Conservation (phyloP, 2,888 invertebrate genomes). For the Xestia rhomboidea region DNA sequence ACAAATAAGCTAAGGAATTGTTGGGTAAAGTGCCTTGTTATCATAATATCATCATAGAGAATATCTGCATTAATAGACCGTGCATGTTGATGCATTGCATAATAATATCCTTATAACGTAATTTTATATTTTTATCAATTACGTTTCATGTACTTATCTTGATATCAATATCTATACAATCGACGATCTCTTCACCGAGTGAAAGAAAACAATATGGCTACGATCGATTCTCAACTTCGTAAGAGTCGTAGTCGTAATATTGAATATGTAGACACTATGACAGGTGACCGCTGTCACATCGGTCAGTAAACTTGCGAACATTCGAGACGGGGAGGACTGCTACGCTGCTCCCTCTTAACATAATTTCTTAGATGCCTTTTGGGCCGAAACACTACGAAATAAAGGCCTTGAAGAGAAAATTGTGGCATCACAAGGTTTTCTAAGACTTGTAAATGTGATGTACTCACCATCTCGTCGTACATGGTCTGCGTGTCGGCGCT, state of each 20-base stretch:
- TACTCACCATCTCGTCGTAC: slow-evolving; percentile 97
- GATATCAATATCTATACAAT: background rate
- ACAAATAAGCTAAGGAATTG: background rate
- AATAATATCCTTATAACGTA: background rate
- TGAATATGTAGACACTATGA: background rate
- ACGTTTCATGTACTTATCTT: background rate
- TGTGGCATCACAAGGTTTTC: background rate
- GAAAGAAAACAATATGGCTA: slow-evolving; percentile 1
- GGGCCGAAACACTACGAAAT: background rate
- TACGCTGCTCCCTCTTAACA: background rate
- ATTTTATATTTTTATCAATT: background rate
- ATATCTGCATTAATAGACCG: background rate
- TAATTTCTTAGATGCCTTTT: background rate
- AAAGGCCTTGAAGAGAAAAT: background rate
- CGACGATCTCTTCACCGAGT: background rate
- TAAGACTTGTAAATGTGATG: background rate
- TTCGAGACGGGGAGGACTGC: background rate
- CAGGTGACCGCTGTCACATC: slow-evolving; percentile 7
- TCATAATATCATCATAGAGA: background rate
- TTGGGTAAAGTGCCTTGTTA: background rate
- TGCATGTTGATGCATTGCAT: background rate
- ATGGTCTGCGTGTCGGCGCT: slow-evolving; percentile 96
- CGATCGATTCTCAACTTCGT: background rate
- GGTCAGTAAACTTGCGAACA: background rate
- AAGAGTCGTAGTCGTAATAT: background rate